Percentiles rank a stretch among this genome's conserved stretches.
phyloP scores from a whole-genome alignment of 2,113 vertebrate genomes.

The Rhombomys opimus region DNA sequence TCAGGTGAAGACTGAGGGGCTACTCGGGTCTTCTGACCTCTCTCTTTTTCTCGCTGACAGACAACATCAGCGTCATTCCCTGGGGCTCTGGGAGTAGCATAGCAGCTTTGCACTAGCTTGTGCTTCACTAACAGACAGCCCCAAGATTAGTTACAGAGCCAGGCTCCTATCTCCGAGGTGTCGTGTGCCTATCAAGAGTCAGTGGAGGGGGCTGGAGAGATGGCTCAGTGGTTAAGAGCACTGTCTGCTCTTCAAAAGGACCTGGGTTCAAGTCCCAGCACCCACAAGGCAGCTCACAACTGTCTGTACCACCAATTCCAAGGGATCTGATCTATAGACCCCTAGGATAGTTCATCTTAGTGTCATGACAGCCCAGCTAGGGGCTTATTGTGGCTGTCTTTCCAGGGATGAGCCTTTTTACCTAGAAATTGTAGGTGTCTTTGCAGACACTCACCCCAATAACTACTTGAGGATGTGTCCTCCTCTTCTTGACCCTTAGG shows the following conservation, averaged over 20 bases:
- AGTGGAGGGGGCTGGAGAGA: not conserved
- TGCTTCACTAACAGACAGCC: not conserved
- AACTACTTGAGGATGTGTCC: not conserved
- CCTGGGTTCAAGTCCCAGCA: no score
- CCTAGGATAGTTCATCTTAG: not conserved
- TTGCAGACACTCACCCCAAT: not conserved
- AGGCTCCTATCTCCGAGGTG: not conserved
- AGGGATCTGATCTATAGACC: not conserved
- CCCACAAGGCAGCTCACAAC: no score
- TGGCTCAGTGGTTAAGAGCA: no score
- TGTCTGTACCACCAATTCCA: no score
- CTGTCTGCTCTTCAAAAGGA: no score
- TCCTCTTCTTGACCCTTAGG: not conserved
- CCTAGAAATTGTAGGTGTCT: not conserved
- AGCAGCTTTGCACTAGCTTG: not conserved
- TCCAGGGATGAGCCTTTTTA: conserved; percentile 1
- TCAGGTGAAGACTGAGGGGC: not conserved
- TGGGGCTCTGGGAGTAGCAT: not conserved
- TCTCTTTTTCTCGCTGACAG: not conserved
- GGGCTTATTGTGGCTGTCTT: not conserved
- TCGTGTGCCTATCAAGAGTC: not conserved
- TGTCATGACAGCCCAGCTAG: not conserved
- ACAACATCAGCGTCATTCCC: not conserved
- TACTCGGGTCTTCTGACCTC: not conserved
- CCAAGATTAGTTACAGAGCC: not conserved